A percentile compares a stretch with the other conserved stretches of the same genome.
These are phyloP conservation scores for Perca flavescens DNA, from an alignment of 2,113 vertebrate genomes.

Conservation along the genomic window DNA sequence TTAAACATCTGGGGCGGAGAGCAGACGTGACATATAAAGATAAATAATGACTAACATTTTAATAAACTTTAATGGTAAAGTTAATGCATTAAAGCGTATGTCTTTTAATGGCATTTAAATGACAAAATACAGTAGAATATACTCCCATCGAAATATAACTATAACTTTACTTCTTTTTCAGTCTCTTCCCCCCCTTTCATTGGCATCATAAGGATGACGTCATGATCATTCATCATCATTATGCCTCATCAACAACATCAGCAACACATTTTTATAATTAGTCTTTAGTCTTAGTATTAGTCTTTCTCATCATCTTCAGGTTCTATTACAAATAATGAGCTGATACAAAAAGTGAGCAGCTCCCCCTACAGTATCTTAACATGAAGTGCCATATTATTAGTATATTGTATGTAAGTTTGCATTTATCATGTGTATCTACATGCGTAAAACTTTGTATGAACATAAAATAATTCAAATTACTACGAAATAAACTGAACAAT, in stretches of 20 bases:
- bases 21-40: not conserved
- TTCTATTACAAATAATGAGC: not conserved
- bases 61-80: not conserved
- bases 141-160: too few relatives aligned
- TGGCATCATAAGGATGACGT: not conserved
- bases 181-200: too few relatives aligned
- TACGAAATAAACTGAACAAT: too few relatives aligned
- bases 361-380: not conserved
- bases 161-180: too few relatives aligned
- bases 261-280: too few relatives aligned
- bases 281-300: not conserved
- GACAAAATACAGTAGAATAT: too few relatives aligned
- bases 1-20: slow-evolving; percentile 46
- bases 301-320: not conserved
- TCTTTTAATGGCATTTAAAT: not conserved
- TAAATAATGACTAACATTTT: not conserved
- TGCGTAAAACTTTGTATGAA: too few relatives aligned
- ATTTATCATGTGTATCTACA: too few relatives aligned
- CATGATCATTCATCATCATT: not conserved
- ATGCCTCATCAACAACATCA: not conserved
- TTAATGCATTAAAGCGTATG: fast-evolving
- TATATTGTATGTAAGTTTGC: not conserved
- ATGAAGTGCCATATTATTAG: not conserved
- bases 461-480: too few relatives aligned
- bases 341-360: not conserved